Evolutionary conservation across 2,888 invertebrate genomes (phyloP).

Genomic region (Drosophila planitibia): DNA sequence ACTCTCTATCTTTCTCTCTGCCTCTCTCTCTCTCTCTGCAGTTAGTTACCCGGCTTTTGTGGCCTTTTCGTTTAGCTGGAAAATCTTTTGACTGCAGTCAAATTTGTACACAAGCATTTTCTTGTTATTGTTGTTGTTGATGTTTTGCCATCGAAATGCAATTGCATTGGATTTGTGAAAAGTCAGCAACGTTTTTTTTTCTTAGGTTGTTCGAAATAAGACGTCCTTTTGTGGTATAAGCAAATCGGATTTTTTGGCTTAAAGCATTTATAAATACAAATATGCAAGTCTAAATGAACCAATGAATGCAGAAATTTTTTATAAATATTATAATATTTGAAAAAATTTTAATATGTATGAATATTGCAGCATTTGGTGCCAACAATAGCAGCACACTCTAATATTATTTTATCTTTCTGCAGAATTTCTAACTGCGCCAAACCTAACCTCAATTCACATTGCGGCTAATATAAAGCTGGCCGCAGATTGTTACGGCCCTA

Average conservation of each 20-base stretch:
- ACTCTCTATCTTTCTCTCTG: neutral
- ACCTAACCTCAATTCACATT: conserved; percentile 49
- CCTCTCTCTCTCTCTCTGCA: neutral
- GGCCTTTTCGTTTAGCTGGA: conserved; percentile 26
- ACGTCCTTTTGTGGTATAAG: neutral
- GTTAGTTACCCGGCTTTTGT: conserved; percentile 26
- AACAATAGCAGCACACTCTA: neutral
- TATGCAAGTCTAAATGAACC: neutral
- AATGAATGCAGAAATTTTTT: neutral
- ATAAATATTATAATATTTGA: neutral
- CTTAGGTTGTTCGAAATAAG: neutral
- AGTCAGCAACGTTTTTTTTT: conserved; percentile 10
- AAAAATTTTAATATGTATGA: neutral
- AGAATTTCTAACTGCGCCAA: conserved; percentile 16
- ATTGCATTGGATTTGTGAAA: conserved; percentile 39
- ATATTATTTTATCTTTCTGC: conserved; percentile 7
- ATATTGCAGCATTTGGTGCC: neutral
- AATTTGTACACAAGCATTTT: conserved; percentile 27
- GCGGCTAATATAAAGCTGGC: conserved; percentile 46
- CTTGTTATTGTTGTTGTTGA: conserved; percentile 9
- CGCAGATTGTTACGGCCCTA: conserved; percentile 59
- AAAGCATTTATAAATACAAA: neutral
- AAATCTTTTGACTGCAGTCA: conserved; percentile 24
- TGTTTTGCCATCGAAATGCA: conserved; percentile 21
- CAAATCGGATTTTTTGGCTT: neutral